phyloP scores from a whole-genome alignment of 2,888 invertebrate species.

The Standfussiana lucernea region DNA sequence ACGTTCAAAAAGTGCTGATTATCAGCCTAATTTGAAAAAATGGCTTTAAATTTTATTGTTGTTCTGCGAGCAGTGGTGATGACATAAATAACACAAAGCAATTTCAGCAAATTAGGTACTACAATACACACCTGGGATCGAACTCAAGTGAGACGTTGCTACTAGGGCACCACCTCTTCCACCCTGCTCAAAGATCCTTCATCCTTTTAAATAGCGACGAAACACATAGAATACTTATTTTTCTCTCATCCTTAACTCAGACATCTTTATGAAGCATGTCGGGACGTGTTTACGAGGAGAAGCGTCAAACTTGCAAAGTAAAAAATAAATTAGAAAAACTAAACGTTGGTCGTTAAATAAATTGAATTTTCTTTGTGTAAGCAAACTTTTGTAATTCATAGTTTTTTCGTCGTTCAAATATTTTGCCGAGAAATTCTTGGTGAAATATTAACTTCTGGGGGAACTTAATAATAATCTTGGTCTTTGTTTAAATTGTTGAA shows the following conservation, averaged over 20 bases:
- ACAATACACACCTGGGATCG: not conserved
- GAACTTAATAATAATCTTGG: constrained; percentile 35
- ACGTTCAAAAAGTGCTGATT: no score
- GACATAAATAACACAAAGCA: not conserved
- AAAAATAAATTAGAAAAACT: constrained; percentile 63
- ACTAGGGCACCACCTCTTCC: not conserved
- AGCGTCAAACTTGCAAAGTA: constrained; percentile 49
- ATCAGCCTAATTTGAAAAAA: no score
- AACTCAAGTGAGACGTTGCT: not conserved
- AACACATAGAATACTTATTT: constrained; percentile 24
- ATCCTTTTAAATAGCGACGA: constrained; percentile 9
- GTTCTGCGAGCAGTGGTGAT: not conserved
- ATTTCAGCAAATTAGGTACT: not conserved
- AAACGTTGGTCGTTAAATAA: constrained; percentile 56
- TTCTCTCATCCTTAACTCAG: constrained; percentile 37
- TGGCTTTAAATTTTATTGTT: no score
- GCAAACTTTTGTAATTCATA: constrained; percentile 56
- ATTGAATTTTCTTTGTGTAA: constrained; percentile 56
- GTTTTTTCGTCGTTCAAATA: constrained; percentile 45
- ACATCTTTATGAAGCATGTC: constrained; percentile 55
- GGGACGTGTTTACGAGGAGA: constrained; percentile 57
- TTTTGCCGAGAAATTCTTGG: constrained; percentile 40
- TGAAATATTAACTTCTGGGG: constrained; percentile 40
- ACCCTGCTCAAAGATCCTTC: not conserved
- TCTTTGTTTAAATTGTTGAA: constrained; percentile 39